Evolutionary conservation across 1,140 invertebrate genomes (phyloP).

Genomic region (Pissodes strobi): DNA sequence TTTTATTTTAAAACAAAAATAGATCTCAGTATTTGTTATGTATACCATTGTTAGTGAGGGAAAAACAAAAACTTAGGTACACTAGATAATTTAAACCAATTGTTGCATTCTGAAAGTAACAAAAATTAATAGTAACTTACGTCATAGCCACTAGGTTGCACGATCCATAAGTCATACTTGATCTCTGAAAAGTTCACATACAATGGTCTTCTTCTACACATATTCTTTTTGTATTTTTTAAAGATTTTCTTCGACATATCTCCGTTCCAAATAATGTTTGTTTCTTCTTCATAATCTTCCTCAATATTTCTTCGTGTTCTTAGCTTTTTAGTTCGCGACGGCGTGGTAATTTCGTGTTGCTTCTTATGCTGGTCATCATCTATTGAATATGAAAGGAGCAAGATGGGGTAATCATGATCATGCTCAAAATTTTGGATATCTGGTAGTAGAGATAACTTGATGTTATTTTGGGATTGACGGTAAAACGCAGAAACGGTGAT

Average conservation of each 20-base stretch:
- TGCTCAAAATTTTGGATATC: slow-evolving; percentile 45
- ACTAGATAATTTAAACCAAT: too few relatives aligned
- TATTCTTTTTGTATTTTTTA: slow-evolving; percentile 54
- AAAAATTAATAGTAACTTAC: slow-evolving; percentile 43
- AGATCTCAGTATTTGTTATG: too few relatives aligned
- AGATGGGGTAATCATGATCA: slow-evolving; percentile 52
- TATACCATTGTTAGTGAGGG: too few relatives aligned
- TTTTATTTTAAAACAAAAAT: too few relatives aligned
- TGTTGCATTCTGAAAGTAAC: too few relatives aligned
- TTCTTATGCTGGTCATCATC: slow-evolving; percentile 24
- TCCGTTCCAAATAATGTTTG: slow-evolving; percentile 49
- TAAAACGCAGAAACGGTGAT: slow-evolving; percentile 39
- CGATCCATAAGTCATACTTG: slow-evolving; percentile 68
- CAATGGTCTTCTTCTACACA: slow-evolving; percentile 62
- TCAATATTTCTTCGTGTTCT: slow-evolving; percentile 43
- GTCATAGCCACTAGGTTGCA: slow-evolving; percentile 67
- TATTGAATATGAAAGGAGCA: slow-evolving; percentile 47
- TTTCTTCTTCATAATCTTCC: slow-evolving; percentile 53
- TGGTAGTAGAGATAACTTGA: slow-evolving; percentile 50
- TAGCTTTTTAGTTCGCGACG: not conserved
- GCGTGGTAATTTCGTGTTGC: not conserved
- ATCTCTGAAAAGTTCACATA: slow-evolving; percentile 67
- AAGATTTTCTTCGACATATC: slow-evolving; percentile 31
- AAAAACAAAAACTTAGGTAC: too few relatives aligned
- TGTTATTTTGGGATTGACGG: slow-evolving; percentile 29